These are phyloP conservation scores for Echinarachnius parma DNA, from an alignment of 53 echinoderm and acorn worm genomes.

Conservation along the genomic window DNA sequence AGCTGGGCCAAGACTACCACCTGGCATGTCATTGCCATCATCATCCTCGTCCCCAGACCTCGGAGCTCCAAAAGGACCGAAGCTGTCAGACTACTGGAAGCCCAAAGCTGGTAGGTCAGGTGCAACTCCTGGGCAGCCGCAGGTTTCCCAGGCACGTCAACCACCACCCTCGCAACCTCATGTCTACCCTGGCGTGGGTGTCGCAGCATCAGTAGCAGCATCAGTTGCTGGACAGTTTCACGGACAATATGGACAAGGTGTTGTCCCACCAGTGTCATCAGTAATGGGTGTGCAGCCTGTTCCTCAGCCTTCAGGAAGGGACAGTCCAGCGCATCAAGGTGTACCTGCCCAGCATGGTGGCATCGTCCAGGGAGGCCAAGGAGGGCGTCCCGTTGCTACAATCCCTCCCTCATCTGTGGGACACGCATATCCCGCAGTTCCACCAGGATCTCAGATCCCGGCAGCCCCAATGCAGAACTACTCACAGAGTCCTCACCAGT, in stretches of 20 bases:
- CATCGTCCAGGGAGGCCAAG: neutral
- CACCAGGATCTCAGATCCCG: conserved; percentile 2
- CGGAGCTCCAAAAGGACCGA: conserved; percentile 67
- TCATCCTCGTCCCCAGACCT: too few relatives aligned
- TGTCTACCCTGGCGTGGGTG: conserved; percentile 30
- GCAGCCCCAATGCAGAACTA: conserved; percentile 14
- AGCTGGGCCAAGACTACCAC: neutral
- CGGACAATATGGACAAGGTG: conserved; percentile 20
- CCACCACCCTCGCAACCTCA: conserved; percentile 31
- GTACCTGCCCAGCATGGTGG: conserved; percentile 1
- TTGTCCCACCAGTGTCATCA: too few relatives aligned
- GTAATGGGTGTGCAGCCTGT: conserved; percentile 9
- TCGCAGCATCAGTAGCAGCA: conserved; percentile 14
- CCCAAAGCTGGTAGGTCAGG: conserved; percentile 60
- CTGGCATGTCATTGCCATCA: neutral
- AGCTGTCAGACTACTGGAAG: conserved; percentile 90
- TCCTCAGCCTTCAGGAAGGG: neutral
- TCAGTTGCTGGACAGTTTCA: conserved; percentile 25
- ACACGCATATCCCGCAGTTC: conserved; percentile 1
- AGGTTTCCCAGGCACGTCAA: too few relatives aligned
- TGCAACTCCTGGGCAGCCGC: neutral
- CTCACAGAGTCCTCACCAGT: conserved; percentile 16
- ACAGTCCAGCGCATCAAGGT: conserved; percentile 16
- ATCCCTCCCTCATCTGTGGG: conserved; percentile 25
- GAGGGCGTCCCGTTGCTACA: conserved; percentile 26